Conservation (phyloP, 2,888 invertebrate species). For the Drosophila nr. perissopoda region DNA sequence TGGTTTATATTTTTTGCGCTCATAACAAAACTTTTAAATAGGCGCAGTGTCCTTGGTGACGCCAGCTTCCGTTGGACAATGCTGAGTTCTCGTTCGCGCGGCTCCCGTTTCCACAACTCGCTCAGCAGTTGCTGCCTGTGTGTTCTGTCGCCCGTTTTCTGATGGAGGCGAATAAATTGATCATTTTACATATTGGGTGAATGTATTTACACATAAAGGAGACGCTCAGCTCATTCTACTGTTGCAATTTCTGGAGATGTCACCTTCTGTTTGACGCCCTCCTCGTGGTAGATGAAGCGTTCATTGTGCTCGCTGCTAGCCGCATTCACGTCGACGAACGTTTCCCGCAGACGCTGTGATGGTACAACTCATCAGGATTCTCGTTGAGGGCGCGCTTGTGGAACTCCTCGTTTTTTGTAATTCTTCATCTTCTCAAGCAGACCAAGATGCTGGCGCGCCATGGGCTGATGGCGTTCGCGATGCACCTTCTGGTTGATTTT, state of each 20-base stretch:
- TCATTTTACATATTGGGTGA: background rate
- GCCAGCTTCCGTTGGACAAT: slow-evolving; percentile 92
- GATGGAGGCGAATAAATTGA: background rate
- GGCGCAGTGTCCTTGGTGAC: slow-evolving; percentile 90
- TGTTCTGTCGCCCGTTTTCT: background rate
- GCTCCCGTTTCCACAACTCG: slow-evolving; percentile 91
- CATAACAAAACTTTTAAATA: slow-evolving; percentile 92
- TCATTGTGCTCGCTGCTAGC: slow-evolving; percentile 88
- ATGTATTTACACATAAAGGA: slow-evolving; percentile 7
- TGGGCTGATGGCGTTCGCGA: slow-evolving; percentile 93
- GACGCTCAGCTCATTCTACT: slow-evolving; percentile 86
- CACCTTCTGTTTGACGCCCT: slow-evolving; percentile 83
- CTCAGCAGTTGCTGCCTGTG: slow-evolving; percentile 87
- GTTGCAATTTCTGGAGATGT: slow-evolving; percentile 87
- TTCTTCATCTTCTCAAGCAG: slow-evolving; percentile 95
- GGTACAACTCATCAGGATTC: slow-evolving; percentile 99
- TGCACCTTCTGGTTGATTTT: slow-evolving; percentile 94
- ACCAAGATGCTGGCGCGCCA: slow-evolving; percentile 91
- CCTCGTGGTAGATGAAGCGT: slow-evolving; percentile 92
- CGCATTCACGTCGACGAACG: slow-evolving; percentile 93
- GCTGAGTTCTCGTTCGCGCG: slow-evolving; percentile 90
- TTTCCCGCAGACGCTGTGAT: slow-evolving; percentile 91
- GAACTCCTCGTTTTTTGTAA: slow-evolving; percentile 90
- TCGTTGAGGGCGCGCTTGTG: slow-evolving; percentile 94
- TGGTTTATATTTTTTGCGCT: slow-evolving; percentile 86